phyloP scores from a whole-genome alignment of 2,888 invertebrate genomes.

The Mimumesa dahlbomi region DNA sequence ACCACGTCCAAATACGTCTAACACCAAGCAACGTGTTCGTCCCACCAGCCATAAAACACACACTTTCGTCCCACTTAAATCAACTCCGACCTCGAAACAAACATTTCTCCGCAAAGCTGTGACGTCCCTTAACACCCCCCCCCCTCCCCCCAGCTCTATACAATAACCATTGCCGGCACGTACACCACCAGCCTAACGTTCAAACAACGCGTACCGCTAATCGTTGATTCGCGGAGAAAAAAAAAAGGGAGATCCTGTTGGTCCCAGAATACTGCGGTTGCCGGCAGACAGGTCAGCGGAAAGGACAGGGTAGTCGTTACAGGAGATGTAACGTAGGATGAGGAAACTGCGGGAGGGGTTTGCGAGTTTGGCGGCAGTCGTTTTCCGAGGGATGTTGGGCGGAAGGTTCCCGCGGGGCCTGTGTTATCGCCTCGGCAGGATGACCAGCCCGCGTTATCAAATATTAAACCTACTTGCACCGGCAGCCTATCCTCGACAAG shows the following conservation, averaged over 20 bases:
- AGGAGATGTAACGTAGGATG: slow-evolving; percentile 20
- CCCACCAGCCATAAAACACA: too few species aligned
- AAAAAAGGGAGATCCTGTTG: slow-evolving; percentile 21
- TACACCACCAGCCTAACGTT: too few species aligned
- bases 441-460: slow-evolving; percentile 80
- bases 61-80: too few species aligned
- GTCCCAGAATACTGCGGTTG: slow-evolving; percentile 18
- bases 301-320: slow-evolving; percentile 33
- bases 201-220: slow-evolving; percentile 6
- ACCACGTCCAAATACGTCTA: too few species aligned
- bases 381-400: slow-evolving; percentile 78
- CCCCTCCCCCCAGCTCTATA: too few species aligned
- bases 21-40: too few species aligned
- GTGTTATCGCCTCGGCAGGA: slow-evolving; percentile 80
- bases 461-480: slow-evolving; percentile 80
- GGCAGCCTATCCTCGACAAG: slow-evolving; percentile 71
- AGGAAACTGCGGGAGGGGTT: slow-evolving; percentile 38
- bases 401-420: slow-evolving; percentile 80
- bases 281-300: too few species aligned
- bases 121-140: too few species aligned
- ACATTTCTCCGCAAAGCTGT: too few species aligned
- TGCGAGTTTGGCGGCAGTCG: slow-evolving; percentile 66
- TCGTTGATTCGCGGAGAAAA: slow-evolving; percentile 19
- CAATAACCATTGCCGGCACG: too few species aligned
- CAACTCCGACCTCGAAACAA: too few species aligned